Percentiles rank a stretch among this genome's conserved stretches.
phyloP scores from a whole-genome alignment of 2,888 invertebrate genomes.

The Pharmacophagus antenor region DNA sequence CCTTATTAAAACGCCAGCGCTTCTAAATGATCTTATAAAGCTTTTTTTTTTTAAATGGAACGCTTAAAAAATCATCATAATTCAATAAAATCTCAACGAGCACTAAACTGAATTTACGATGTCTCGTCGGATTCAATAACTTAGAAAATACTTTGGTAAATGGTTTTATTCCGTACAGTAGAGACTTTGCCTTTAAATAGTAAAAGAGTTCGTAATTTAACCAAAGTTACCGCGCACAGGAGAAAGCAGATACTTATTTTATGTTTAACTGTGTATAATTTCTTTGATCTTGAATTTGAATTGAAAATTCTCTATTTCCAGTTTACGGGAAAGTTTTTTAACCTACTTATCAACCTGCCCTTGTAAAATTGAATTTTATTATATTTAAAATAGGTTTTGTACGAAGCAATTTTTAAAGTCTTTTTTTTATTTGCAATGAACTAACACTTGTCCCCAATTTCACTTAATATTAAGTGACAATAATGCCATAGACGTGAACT shows the following conservation, averaged over 20 bases:
- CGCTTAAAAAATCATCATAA: constrained; percentile 22
- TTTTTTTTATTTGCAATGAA: too few relatives aligned
- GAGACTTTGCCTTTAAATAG: not conserved
- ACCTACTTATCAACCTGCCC: too few relatives aligned
- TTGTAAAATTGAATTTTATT: too few relatives aligned
- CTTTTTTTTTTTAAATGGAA: constrained; percentile 6
- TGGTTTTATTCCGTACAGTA: constrained; percentile 8
- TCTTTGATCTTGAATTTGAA: not conserved
- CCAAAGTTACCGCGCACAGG: not conserved
- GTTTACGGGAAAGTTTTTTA: too few relatives aligned
- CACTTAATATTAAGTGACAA: too few relatives aligned
- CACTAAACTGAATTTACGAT: constrained; percentile 24
- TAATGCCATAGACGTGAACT: too few relatives aligned
- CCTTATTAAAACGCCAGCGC: not conserved
- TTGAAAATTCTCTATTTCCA: too few relatives aligned
- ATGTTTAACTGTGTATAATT: not conserved
- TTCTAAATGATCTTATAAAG: not conserved
- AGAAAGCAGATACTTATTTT: not conserved
- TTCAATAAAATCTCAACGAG: constrained; percentile 24
- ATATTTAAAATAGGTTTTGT: too few relatives aligned
- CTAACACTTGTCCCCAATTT: too few relatives aligned
- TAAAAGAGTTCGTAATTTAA: not conserved
- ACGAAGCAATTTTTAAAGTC: too few relatives aligned
- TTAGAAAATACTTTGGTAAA: constrained; percentile 11
- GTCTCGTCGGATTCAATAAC: constrained; percentile 28